phyloP scores from a whole-genome alignment of 2,113 vertebrate genomes.

The Rhagologus leucostigma region DNA sequence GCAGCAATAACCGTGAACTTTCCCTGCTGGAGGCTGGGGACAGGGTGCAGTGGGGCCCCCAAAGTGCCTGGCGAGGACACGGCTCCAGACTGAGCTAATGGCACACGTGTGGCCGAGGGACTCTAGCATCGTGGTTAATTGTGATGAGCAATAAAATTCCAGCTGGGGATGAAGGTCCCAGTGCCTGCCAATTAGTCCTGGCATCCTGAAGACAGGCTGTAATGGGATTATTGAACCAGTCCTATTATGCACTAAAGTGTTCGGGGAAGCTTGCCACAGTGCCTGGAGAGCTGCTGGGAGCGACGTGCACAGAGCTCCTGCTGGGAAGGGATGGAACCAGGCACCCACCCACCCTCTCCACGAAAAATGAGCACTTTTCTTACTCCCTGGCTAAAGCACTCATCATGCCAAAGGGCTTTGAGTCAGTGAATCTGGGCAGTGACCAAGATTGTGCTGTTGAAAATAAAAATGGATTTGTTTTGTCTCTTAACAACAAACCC shows the following conservation, averaged over 20 bases:
- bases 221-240: slow-evolving; percentile 47
- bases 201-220: slow-evolving; percentile 45
- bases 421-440: background rate
- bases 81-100: background rate
- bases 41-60: background rate
- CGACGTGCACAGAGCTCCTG: background rate
- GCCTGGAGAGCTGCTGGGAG: background rate
- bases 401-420: background rate
- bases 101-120: background rate
- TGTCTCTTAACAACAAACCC: background rate
- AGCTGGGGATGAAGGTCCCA: slow-evolving; percentile 43
- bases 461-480: background rate
- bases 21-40: background rate
- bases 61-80: background rate
- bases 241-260: slow-evolving; percentile 12
- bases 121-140: background rate
- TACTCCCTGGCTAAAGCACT: background rate
- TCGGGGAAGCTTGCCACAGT: background rate
- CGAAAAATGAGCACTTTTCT: background rate
- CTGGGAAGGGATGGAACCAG: background rate
- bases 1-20: background rate
- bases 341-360: background rate
- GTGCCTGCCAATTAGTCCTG: slow-evolving; percentile 51
- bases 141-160: slow-evolving; percentile 56
- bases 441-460: background rate